Conservation (phyloP, 2,113 vertebrate genomes). For the Sylvia atricapilla region DNA sequence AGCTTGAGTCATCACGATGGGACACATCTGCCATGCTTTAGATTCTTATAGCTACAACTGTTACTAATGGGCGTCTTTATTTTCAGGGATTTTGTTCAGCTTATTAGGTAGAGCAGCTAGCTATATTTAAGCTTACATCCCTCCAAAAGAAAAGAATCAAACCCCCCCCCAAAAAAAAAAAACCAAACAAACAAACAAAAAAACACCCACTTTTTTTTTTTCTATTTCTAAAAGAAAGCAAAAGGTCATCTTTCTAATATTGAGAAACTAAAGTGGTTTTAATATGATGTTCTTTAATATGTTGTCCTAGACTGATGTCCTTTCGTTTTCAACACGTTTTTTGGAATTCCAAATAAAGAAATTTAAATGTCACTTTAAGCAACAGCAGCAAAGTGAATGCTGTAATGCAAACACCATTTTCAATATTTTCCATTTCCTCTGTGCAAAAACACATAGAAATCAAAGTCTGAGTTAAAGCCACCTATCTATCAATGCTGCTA, state of each 20-base stretch:
- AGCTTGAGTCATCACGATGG: neutral
- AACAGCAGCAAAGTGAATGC: neutral
- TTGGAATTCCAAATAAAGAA: neutral
- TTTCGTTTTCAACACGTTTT: neutral
- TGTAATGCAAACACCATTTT: neutral
- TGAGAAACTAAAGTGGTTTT: neutral
- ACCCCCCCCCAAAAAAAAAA: neutral
- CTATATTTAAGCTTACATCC: neutral
- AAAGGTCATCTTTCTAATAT: neutral
- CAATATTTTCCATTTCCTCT: neutral
- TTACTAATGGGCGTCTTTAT: neutral
- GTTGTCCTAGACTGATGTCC: neutral
- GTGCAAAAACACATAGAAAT: neutral
- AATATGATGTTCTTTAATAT: neutral
- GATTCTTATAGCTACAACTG: constrained; percentile 19
- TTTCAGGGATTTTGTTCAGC: neutral
- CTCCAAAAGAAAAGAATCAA: neutral
- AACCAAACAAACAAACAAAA: neutral
- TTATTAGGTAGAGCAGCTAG: constrained; percentile 8
- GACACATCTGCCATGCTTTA: neutral
- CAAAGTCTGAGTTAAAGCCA: neutral
- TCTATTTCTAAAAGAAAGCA: neutral
- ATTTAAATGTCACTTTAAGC: neutral
- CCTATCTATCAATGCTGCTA: neutral
- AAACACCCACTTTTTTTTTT: neutral